These are phyloP conservation scores for Idaea dimidiata DNA, from an alignment of 2,888 invertebrate genomes.

Conservation along the genomic window DNA sequence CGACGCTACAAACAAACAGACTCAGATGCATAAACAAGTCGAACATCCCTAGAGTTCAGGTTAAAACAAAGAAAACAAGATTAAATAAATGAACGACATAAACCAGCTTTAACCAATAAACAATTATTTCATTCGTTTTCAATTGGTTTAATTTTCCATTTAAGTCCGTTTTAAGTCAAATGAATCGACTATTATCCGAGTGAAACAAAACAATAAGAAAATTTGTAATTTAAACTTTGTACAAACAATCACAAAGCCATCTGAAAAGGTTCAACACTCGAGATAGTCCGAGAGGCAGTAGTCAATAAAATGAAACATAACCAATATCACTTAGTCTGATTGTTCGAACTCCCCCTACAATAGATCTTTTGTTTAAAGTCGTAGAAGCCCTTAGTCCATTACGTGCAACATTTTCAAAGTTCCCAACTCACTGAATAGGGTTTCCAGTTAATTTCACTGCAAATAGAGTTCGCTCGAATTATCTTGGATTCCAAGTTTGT, in stretches of 20 bases:
- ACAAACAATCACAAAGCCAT: neutral
- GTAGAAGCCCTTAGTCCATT: slow-evolving; percentile 48
- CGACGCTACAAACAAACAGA: too few species aligned
- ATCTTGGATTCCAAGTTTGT: slow-evolving; percentile 22
- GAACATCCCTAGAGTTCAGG: neutral
- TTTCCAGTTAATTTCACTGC: slow-evolving; percentile 60
- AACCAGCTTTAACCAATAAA: neutral
- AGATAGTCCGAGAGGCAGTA: slow-evolving; percentile 14
- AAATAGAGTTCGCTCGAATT: slow-evolving; percentile 48
- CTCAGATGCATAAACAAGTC: too few species aligned
- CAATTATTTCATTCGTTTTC: neutral
- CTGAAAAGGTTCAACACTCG: slow-evolving; percentile 5
- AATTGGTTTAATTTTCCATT: slow-evolving; percentile 1
- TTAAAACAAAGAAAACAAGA: neutral
- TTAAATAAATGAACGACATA: neutral
- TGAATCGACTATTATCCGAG: neutral
- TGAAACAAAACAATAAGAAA: neutral
- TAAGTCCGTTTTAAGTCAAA: neutral
- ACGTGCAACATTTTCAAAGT: slow-evolving; percentile 58
- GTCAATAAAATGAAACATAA: slow-evolving; percentile 38
- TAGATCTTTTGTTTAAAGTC: slow-evolving; percentile 53
- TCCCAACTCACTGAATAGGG: slow-evolving; percentile 60
- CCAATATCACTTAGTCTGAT: slow-evolving; percentile 43
- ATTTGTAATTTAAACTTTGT: neutral
- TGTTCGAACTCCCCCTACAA: slow-evolving; percentile 37